Evolutionary conservation across 1,140 invertebrate species (phyloP), one percentile per base, ranked within the genome.

Genomic region (Drosophila trapezifrons): DNA sequence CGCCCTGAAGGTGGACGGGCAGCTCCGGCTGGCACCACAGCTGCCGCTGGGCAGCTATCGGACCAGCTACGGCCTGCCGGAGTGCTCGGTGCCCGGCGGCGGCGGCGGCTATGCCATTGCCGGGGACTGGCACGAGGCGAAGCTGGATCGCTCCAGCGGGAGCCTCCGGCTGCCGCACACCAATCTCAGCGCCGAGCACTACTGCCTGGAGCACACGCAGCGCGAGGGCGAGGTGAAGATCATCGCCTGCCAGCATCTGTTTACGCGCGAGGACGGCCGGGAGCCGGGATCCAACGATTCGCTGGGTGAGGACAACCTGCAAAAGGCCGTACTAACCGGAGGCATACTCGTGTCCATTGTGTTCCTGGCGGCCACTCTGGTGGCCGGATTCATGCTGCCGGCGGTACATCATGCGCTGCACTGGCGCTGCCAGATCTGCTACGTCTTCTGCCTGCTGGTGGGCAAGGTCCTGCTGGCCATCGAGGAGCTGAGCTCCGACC

Each of bases 341-440:
- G 95, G 95, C 43, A 93, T 97, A 76, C 94, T 96, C 55, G 94
- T 97, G 62, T 96, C 96, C 62, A 95, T 95, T 3, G 94, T 96
- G 52, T 97, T 97, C 92, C 92, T 97, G 91, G 94, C 95, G 13
- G 95, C 96, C 4, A 97, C 96, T 29, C 92, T 97, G 78, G 95
- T 94, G 4, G 95, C 95, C 3, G 95, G 96, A 8, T 96, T 95
- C 83, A 93, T 96, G 72, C 92, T 97, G 81, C 96, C 96, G 27
- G 94, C 95, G 17, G 95, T 95, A 60, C 96, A 97, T 93, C 96
- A 97, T 93, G 95, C 96, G 47, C 93, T 97, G 64, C 96, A 97
- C 92, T 97, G 96, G 96, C 94, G 96, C 64, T 97, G 96, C 87
- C 96, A 97, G 93, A 96, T 96, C 55, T 95, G 96, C 92, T 96